Evolutionary conservation across 1,140 invertebrate species (phyloP), one percentile per base, ranked within the genome.

Genomic region (Leptinotarsa lineolata): DNA sequence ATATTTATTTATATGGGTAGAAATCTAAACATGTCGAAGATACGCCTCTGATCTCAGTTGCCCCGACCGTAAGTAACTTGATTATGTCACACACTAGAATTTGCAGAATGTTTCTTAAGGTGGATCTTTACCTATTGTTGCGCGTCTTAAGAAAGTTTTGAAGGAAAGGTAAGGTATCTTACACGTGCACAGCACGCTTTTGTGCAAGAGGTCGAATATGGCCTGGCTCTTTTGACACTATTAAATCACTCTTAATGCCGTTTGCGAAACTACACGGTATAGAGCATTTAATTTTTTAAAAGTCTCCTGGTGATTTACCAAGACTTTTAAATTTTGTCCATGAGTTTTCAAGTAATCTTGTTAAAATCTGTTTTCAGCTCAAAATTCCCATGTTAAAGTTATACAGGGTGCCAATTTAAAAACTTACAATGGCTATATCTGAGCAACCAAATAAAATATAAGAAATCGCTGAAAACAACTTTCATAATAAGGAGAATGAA

Each of bases 51-150:
- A 5, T 16, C 48, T 16, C 15, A 13, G 16, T 54, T 54, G 15
- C 48, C 48, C n/a, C 48, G 2, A 54, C 48, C 48, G 48, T 54
- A 54, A 54, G 48, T 54, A 54, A 54, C 15, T 54, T 54, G 48
- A 54, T 54, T 54, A 54, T 54, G 48, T 54, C 48, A 54, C 48
- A 54, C 48, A 54, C n/a, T 54, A 54, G 48, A 54, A 54, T 54
- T 54, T 54, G 48, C 48, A 54, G 48, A 54, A 54, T 54, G 48
- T 54, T 54, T 54, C 48, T 54, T 18, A 13, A 54, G 48, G 48
- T 54, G 48, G 48, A 54, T 54, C 48, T 54, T 54, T 8, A 54
- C 48, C 48, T 8, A 54, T 54, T 54, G 48, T 54, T 54, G 48
- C 48, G 48, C 16, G 16, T 54, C 48, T 54, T 18, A 54, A 54